Conservation (phyloP, 2,797 vertebrate genomes). For the Odontamblyopus lacepedii region DNA sequence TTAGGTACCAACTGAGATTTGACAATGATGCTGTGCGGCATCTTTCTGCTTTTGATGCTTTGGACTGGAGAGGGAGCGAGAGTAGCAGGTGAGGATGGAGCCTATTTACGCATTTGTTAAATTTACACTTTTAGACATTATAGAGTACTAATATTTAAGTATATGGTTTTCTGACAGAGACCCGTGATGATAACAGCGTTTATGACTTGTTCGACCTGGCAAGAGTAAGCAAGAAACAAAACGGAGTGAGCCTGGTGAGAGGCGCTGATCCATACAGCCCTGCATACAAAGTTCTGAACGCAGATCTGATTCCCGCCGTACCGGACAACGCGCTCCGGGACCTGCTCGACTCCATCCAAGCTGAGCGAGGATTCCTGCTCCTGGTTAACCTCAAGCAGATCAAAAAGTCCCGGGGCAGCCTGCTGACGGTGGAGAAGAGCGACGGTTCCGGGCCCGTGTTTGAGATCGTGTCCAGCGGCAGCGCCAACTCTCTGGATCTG, state of each 20-base stretch:
- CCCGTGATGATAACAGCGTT: constrained; percentile 88
- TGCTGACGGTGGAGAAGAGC: constrained; percentile 87
- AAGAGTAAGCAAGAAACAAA: constrained; percentile 78
- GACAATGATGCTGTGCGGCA: constrained; percentile 80
- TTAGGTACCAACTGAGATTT: constrained; percentile 46
- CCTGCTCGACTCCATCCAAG: constrained; percentile 90
- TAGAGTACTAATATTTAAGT: constrained; percentile 6
- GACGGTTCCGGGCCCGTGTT: constrained; percentile 89
- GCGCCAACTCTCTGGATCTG: constrained; percentile 90
- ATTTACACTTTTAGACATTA: background rate
- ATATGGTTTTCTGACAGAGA: constrained; percentile 66
- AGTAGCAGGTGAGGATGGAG: constrained; percentile 84
- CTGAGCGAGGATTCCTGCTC: constrained; percentile 92
- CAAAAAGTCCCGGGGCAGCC: constrained; percentile 86
- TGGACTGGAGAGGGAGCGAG: constrained; percentile 74
- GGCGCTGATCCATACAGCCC: constrained; percentile 90
- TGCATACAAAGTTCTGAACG: constrained; percentile 91
- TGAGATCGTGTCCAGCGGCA: constrained; percentile 92
- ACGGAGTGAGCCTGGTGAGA: constrained; percentile 89
- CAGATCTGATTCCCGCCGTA: constrained; percentile 88
- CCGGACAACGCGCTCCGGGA: constrained; percentile 90
- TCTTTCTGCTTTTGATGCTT: constrained; percentile 81
- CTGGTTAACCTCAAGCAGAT: constrained; percentile 90
- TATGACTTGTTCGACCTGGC: constrained; percentile 92
- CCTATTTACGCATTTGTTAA: background rate